Base-by-base conservation (phyloP, 2,888 invertebrate genomes). In the Onthophagus sagittarius region DNA sequence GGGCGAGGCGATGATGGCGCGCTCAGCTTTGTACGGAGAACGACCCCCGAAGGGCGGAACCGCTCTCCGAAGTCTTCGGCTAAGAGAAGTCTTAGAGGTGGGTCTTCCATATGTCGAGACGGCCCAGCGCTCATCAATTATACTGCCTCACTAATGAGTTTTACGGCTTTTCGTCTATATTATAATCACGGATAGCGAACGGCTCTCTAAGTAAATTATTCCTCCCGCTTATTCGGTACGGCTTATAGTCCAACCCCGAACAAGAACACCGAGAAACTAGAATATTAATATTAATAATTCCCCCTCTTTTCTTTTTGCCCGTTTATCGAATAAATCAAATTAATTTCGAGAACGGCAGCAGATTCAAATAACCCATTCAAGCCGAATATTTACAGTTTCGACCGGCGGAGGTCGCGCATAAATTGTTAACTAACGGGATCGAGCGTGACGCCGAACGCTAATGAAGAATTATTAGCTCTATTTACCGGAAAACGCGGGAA, bases 101-200 rank as follows among this genome's bases (percentile, higher is more conserved):
- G 67, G 67, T n/a, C 67, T 32, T 31, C 67, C 23, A 23, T 75
- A 76, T 75, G 72, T 53, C 70, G 73, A 72, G 75, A 76, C 77
- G 75, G 67, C 32, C 67, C 32, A 67, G 67, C 76, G 75, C 80
- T 80, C 81, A 81, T 81, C 81, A 81, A 81, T 81, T 81, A 81
- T 79, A 77, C 78, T 6, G 78, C 73, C 78, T 74, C 79, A 77
- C 81, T 81, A 81, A 81, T 81, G 81, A 81, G 81, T 81, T 81
- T 81, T 81, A 80, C 80, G 80, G 80, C 78, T 79, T 81, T 80
- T 81, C 79, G 80, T 80, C 80, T 79, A 67, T 67, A 67, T 67
- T 67, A 67, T 67, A 67, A 67, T 67, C 67, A 67, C 67, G 32
- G 32, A 23, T 32, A 15, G 31, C 14, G 15, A 15, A n/a, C 31